Conservation (phyloP, 2,113 vertebrate species). For the Clupea harengus region DNA sequence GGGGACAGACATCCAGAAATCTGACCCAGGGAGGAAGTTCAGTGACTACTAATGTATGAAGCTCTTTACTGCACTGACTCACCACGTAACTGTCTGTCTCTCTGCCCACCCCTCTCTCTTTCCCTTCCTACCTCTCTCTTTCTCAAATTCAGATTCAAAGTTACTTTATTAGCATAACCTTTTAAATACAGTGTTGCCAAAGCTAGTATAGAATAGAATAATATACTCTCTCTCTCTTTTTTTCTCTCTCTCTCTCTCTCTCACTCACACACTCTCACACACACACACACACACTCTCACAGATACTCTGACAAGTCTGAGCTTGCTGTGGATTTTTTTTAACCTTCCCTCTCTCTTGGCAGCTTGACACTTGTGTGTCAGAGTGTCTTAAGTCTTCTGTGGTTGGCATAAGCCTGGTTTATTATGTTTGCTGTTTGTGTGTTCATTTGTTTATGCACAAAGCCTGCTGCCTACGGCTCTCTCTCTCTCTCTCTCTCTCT, state of each 20-base stretch:
- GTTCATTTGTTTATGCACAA: background rate
- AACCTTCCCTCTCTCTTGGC: no score
- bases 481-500: no score
- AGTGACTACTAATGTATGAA: background rate
- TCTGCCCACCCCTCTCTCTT: background rate
- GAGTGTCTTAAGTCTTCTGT: no score
- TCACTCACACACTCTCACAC: background rate
- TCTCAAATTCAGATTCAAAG: background rate
- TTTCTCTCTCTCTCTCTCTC: background rate
- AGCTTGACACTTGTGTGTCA: no score
- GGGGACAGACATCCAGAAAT: background rate
- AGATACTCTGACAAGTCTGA: background rate
- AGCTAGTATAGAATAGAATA: no score
- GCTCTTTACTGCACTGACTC: background rate
- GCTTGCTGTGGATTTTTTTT: background rate
- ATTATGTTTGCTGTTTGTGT: background rate
- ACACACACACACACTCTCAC: background rate
- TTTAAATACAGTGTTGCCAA: no score
- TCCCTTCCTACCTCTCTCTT: background rate
- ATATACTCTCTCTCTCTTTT: no score
- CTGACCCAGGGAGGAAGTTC: background rate
- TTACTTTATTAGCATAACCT: no score
- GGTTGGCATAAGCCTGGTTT: background rate
- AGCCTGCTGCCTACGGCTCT: background rate
- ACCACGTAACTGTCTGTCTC: conserved; percentile 18